phyloP scores from a whole-genome alignment of 2,888 invertebrate genomes.

The Mythimna lalbum region DNA sequence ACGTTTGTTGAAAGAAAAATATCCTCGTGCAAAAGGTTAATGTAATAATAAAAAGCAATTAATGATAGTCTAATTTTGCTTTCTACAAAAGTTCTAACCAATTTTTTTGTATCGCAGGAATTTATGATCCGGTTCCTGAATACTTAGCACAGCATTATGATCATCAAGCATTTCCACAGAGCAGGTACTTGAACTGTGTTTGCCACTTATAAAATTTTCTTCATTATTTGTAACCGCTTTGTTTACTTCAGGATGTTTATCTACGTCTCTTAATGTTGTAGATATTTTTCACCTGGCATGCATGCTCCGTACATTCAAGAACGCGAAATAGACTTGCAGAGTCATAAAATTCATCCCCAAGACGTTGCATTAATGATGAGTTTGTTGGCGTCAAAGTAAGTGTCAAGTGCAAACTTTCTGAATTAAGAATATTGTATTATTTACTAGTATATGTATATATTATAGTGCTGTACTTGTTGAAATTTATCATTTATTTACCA shows the following conservation, averaged over 20 bases:
- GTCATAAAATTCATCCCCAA: slow-evolving; percentile 79
- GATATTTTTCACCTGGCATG: slow-evolving; percentile 64
- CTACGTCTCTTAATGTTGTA: slow-evolving; percentile 56
- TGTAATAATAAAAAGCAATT: background rate
- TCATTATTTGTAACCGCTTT: background rate
- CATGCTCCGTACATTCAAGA: slow-evolving; percentile 67
- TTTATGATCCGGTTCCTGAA: slow-evolving; percentile 68
- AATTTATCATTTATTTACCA: too few species aligned
- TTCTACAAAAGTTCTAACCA: background rate
- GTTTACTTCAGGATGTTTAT: slow-evolving; percentile 1
- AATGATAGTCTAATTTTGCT: background rate
- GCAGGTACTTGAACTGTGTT: slow-evolving; percentile 63
- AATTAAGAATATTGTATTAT: slow-evolving; percentile 4
- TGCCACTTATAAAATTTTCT: background rate
- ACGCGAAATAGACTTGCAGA: slow-evolving; percentile 68
- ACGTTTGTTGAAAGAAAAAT: slow-evolving; percentile 76
- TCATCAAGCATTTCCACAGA: slow-evolving; percentile 53
- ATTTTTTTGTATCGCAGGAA: slow-evolving; percentile 62
- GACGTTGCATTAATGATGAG: slow-evolving; percentile 80
- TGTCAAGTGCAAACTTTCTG: slow-evolving; percentile 28
- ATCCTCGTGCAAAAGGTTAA: slow-evolving; percentile 75
- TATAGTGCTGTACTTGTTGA: background rate
- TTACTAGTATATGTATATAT: background rate
- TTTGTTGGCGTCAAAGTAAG: slow-evolving; percentile 76
- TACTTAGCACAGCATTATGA: slow-evolving; percentile 61